Evolutionary conservation across 2,888 invertebrate species (phyloP).

Genomic region (Ommatoiulus sabulosus): DNA sequence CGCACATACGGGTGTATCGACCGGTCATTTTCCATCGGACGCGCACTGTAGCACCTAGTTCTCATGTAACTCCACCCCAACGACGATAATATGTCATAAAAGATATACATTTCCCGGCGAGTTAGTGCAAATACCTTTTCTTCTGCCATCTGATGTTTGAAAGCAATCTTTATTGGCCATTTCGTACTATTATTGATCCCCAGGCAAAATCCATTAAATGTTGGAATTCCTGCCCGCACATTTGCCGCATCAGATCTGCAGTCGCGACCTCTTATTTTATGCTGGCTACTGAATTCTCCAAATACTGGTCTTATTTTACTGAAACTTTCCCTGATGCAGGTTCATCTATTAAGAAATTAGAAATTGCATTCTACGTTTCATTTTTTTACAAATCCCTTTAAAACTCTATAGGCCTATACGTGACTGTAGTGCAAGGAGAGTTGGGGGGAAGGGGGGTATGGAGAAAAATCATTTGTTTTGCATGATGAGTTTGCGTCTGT

Average conservation of each 20-base stretch:
- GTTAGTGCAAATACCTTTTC: conserved; percentile 28
- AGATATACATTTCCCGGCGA: neutral
- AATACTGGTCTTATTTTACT: neutral
- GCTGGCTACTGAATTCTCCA: neutral
- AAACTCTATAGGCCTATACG: too few species aligned
- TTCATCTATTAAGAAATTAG: neutral
- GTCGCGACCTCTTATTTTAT: neutral
- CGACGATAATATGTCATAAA: conserved; percentile 6
- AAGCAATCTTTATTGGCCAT: conserved; percentile 22
- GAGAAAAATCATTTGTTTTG: too few species aligned
- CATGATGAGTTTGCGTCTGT: too few species aligned
- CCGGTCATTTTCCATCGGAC: neutral
- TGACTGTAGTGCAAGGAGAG: too few species aligned
- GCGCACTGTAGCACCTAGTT: neutral
- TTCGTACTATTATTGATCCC: conserved; percentile 20
- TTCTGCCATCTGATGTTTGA: neutral
- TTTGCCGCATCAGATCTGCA: neutral
- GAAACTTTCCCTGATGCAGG: neutral
- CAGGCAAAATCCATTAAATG: conserved; percentile 1
- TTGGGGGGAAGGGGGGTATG: too few species aligned
- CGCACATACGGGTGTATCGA: neutral
- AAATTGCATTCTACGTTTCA: neutral
- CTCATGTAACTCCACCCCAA: neutral
- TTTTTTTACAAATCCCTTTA: too few species aligned
- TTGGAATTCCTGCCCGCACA: neutral